Evolutionary conservation across 2,797 vertebrate species (phyloP).

Genomic region (Semaprochilodus insignis): DNA sequence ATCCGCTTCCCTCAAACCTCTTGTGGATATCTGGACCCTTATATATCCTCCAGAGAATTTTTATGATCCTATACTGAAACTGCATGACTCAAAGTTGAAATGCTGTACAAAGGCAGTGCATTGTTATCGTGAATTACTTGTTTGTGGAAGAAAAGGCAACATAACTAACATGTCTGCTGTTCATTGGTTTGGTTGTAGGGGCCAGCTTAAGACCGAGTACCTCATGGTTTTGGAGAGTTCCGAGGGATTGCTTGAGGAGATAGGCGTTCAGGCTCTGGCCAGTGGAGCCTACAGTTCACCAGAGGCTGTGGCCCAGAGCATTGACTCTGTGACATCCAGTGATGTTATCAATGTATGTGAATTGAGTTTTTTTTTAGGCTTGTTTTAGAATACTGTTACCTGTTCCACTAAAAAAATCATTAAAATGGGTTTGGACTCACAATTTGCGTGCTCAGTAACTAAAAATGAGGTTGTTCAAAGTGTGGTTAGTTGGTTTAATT

Average conservation of each 20-base stretch:
- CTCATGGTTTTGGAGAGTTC: constrained; percentile 88
- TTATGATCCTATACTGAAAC: neutral
- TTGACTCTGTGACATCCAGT: constrained; percentile 80
- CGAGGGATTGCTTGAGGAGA: constrained; percentile 80
- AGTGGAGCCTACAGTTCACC: constrained; percentile 80
- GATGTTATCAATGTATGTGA: constrained; percentile 85
- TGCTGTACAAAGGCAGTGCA: neutral
- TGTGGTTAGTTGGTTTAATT: neutral
- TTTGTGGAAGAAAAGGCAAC: neutral
- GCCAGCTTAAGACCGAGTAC: constrained; percentile 86
- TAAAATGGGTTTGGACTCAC: neutral
- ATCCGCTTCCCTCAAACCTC: neutral
- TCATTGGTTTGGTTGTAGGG: constrained; percentile 72
- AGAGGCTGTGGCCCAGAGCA: constrained; percentile 74
- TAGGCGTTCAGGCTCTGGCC: constrained; percentile 84
- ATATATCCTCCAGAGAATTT: neutral
- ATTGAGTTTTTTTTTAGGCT: neutral
- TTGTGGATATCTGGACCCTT: neutral
- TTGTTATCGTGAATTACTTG: neutral
- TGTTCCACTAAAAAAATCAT: neutral
- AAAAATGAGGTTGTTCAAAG: neutral
- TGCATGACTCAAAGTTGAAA: neutral
- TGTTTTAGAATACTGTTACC: neutral
- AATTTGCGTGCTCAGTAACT: neutral
- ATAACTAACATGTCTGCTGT: neutral